Conservation (phyloP, 2,113 vertebrate genomes). For the Myrmecophaga tridactyla region DNA sequence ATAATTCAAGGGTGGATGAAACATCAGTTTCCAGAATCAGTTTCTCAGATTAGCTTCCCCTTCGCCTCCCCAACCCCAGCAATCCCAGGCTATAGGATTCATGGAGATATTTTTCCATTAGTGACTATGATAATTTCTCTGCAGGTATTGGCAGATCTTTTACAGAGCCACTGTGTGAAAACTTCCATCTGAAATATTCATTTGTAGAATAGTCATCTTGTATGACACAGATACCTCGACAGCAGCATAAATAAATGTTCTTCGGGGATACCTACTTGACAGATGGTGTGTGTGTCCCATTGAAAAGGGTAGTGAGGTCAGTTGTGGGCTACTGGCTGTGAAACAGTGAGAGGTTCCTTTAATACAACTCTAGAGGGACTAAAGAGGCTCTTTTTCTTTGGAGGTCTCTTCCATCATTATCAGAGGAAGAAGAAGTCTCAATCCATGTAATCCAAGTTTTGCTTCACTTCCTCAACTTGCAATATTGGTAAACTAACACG, state of each 20-base stretch:
- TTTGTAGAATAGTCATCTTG: background rate
- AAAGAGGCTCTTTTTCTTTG: background rate
- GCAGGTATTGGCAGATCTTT: background rate
- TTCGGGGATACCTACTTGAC: background rate
- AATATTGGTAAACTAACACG: background rate
- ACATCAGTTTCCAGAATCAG: background rate
- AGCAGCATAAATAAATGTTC: background rate
- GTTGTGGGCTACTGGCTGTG: background rate
- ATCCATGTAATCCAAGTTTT: background rate
- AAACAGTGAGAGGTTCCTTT: background rate
- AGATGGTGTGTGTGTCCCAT: background rate
- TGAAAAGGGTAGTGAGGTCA: background rate
- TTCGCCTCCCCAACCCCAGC: background rate
- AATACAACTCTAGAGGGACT: background rate
- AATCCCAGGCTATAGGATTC: background rate
- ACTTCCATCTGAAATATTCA: background rate
- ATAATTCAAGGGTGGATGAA: background rate
- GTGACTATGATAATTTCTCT: background rate
- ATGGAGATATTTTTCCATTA: background rate
- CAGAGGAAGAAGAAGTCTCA: background rate
- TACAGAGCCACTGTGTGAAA: background rate
- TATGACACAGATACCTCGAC: background rate
- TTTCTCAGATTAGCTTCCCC: background rate
- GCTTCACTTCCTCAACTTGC: background rate
- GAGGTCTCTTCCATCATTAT: background rate